These are phyloP conservation scores for Pseudocheirus occidentalis DNA, from an alignment of 2,797 vertebrate species.

Conservation along the genomic window DNA sequence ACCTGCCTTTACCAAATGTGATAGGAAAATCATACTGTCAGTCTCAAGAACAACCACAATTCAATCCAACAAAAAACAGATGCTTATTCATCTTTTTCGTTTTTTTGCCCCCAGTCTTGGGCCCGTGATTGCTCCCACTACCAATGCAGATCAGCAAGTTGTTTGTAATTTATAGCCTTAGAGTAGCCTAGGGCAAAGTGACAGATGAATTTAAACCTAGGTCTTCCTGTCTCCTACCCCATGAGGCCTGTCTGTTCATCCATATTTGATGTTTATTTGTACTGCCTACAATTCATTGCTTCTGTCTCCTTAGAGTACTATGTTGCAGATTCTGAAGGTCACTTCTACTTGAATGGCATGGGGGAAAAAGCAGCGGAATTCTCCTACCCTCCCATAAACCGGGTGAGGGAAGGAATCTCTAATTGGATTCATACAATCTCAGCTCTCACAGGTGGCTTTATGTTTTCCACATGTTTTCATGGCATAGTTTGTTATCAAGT, in stretches of 20 bases:
- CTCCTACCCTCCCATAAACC: conserved; percentile 2
- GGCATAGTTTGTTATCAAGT: not conserved
- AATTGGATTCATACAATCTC: not conserved
- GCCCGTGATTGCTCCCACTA: not conserved
- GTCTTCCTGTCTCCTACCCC: not conserved
- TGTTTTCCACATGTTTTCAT: not conserved
- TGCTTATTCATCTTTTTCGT: not conserved
- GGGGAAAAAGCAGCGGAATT: not conserved
- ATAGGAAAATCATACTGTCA: not conserved
- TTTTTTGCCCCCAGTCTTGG: not conserved
- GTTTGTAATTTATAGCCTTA: not conserved
- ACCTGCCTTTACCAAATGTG: too few species aligned
- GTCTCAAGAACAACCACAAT: not conserved
- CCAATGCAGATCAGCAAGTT: not conserved
- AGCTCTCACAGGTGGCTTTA: conserved; percentile 16
- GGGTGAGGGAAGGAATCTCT: conserved; percentile 3
- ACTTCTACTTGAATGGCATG: not conserved
- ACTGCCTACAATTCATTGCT: not conserved
- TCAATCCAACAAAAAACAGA: not conserved
- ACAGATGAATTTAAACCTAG: not conserved
- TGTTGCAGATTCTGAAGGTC: not conserved
- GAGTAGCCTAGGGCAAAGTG: not conserved
- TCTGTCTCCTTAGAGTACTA: not conserved
- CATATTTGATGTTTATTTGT: not conserved
- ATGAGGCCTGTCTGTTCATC: not conserved